Base-by-base conservation (phyloP, 2,113 vertebrate species). In the Podiceps cristatus region DNA sequence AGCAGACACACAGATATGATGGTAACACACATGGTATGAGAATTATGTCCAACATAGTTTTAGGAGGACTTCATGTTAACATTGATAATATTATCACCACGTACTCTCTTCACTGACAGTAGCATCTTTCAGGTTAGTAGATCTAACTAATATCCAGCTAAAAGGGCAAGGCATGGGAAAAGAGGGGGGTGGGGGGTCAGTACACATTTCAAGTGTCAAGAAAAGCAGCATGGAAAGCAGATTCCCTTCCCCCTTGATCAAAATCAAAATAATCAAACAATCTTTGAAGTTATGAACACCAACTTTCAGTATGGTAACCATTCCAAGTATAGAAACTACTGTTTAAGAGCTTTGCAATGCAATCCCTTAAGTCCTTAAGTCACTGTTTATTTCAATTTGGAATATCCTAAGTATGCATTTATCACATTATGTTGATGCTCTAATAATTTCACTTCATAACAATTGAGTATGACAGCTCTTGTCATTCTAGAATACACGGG, bases 381-480 rank as follows among this genome's bases (percentile, higher is more conserved):
- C 73, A 72, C 35, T 52, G n/a, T 77, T 96, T 87, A 56, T 69
- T 96, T 83, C 67, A 64, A 28, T 56, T 13, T 86, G 50, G 60
- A 92, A 77, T 73, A 96, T 16, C 45, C 75, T 83, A 95, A 80
- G 72, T 47, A 88, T 17, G 9, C 40, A 77, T 69, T 86, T 77
- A 91, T 73, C 20, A 29, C 77, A 92, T 73, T 79, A 63, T 53
- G 50, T 18, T 75, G 58, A 93, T 60, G 37, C 8, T 73, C 42
- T 59, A 88, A 53, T 68, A 92, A 88, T 76, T 64, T 64, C 75
- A 82, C 40, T 88, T 90, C 4, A 0, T 66, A 95, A 76, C 50
- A 96, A 77, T 2, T 58, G 45, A 49, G 9, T 31, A 83, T 45
- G 63, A 86, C 35, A 88, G 37, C 25, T 79, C 63, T 40, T 86